phyloP scores from a whole-genome alignment of 2,797 vertebrate genomes.

The Gorsachius magnificus region DNA sequence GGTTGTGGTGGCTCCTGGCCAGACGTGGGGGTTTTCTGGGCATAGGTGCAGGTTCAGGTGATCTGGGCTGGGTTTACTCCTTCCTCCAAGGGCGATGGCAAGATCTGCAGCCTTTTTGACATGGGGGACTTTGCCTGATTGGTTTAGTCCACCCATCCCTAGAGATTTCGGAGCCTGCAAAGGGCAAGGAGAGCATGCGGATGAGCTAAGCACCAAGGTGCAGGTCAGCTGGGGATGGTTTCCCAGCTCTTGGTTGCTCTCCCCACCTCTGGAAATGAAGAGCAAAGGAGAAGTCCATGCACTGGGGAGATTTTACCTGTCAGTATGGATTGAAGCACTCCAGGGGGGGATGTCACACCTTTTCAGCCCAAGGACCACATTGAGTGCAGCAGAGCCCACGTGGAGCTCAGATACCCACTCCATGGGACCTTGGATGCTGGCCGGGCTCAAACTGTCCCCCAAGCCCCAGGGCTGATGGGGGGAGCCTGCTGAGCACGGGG shows the following conservation, averaged over 20 bases:
- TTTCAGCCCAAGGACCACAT: accelerated
- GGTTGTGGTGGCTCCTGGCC: not conserved
- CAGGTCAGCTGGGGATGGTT: not conserved
- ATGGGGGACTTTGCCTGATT: accelerated
- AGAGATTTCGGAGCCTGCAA: not conserved
- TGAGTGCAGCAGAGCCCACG: accelerated
- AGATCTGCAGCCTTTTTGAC: not conserved
- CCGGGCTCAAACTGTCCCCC: not conserved
- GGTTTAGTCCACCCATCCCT: not conserved
- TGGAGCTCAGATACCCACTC: not conserved
- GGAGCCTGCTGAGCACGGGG: accelerated
- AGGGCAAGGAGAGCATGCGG: accelerated
- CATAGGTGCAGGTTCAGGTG: not conserved
- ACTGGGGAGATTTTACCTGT: accelerated
- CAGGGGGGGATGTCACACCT: accelerated
- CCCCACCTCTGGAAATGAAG: not conserved
- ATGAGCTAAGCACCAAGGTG: accelerated
- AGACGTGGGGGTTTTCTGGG: not conserved
- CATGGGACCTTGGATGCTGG: accelerated
- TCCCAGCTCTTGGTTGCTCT: not conserved
- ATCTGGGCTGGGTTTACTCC: not conserved
- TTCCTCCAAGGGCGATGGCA: not conserved
- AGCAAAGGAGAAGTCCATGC: not conserved
- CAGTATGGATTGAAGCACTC: not conserved
- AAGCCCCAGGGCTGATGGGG: accelerated